A percentile compares a stretch with the other conserved stretches of the same genome.
Conservation (phyloP, 2,888 invertebrate genomes). For the Oithona nana region DNA sequence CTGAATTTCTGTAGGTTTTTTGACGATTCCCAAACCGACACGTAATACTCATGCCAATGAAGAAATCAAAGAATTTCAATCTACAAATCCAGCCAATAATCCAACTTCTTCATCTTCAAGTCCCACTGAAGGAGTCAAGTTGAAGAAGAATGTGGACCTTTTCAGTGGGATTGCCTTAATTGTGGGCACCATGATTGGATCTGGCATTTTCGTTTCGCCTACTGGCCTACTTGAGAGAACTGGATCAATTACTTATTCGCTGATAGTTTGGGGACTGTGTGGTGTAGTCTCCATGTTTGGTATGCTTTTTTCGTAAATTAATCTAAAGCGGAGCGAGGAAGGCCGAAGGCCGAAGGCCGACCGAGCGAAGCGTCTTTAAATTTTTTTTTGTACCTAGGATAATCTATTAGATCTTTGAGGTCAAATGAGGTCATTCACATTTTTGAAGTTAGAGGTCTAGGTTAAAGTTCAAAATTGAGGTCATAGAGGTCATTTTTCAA, state of each 20-base stretch:
- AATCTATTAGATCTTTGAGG: neutral
- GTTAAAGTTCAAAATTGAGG: no score
- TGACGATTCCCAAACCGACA: neutral
- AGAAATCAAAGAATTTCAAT: neutral
- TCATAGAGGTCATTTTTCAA: no score
- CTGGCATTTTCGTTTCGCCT: constrained; percentile 96
- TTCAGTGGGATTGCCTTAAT: constrained; percentile 97
- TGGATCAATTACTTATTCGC: constrained; percentile 74
- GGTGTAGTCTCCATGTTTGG: constrained; percentile 74
- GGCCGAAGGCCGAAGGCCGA: no score
- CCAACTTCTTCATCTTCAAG: no score
- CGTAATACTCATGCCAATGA: neutral
- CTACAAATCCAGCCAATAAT: neutral
- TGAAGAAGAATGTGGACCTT: constrained; percentile 98
- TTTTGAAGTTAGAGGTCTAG: no score
- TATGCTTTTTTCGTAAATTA: constrained; percentile 37
- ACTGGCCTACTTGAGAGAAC: constrained; percentile 54
- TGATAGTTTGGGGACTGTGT: constrained; percentile 84
- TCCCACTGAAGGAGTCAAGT: no score
- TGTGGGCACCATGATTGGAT: constrained; percentile 95
- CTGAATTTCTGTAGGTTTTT: neutral
- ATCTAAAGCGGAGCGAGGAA: no score
- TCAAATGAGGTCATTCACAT: neutral
- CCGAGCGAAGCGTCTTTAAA: no score
- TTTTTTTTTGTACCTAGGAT: no score